phyloP scores from a whole-genome alignment of 2,888 invertebrate genomes.

The Trichacis sp. region DNA sequence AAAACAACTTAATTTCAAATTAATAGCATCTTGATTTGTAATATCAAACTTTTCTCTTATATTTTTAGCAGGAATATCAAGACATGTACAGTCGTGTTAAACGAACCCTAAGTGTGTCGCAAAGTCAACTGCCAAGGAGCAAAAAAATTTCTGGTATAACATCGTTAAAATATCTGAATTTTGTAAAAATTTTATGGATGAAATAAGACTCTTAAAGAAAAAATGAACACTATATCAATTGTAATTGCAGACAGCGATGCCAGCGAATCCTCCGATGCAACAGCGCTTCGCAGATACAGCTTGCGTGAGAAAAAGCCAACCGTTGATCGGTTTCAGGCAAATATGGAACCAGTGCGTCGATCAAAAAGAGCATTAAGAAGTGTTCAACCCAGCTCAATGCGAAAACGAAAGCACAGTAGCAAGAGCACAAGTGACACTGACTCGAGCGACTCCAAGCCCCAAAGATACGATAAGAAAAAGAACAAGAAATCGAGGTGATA shows the following conservation, averaged over 20 bases:
- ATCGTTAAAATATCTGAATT: no score
- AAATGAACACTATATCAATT: no score
- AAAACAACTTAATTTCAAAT: no score
- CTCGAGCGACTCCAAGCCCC: constrained; percentile 65
- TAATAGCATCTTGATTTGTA: no score
- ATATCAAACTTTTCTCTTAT: constrained; percentile 1
- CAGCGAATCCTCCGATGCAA: constrained; percentile 65
- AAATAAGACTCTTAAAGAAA: no score
- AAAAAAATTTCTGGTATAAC: constrained; percentile 61
- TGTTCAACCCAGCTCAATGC: constrained; percentile 64
- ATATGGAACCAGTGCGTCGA: constrained; percentile 63
- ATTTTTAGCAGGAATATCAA: constrained; percentile 62
- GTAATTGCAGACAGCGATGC: constrained; percentile 62
- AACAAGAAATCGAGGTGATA: constrained; percentile 63
- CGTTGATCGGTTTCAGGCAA: constrained; percentile 71
- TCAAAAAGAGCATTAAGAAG: constrained; percentile 64
- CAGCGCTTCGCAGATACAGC: constrained; percentile 68
- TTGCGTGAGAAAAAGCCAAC: constrained; percentile 69
- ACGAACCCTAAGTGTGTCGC: constrained; percentile 67
- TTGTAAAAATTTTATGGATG: no score
- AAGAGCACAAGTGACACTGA: constrained; percentile 65
- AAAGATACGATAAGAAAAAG: constrained; percentile 66
- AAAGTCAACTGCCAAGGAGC: constrained; percentile 63
- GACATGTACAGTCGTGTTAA: constrained; percentile 74
- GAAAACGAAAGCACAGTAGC: constrained; percentile 63